Base-by-base conservation (phyloP, 1,140 invertebrate species). In the Campodea augens region DNA sequence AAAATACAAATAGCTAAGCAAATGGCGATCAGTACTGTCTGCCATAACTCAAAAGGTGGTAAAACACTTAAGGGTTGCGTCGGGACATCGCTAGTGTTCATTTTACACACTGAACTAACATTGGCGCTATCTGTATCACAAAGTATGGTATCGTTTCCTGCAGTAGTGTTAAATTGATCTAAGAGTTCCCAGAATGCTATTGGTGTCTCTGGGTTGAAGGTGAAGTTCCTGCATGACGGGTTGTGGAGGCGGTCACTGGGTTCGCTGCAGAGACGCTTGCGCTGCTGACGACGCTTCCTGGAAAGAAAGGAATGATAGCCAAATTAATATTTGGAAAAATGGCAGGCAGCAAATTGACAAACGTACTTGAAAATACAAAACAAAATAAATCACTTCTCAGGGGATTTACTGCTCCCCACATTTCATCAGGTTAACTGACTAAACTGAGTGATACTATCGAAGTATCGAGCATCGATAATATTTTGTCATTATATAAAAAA, bases 11-110 rank as follows among this genome's bases (percentile, higher is more conserved):
- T 62, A 2, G 78, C 78, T 38, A 96, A 68, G 54, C 82, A 78
- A 29, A 92, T 70, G n/a, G 89, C 91, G 48, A 97, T 89, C 50
- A 92, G 68, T 27, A 90, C 75, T 2, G 87, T 86, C 61, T 88
- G 74, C 85, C 89, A 91, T n/a, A 87, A 65, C 37, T 77, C 72
- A 59, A 93, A 91, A 5, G 88, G 87, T 43, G 85, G 79, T 50
- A 81, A 63, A 13, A 81, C 77, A 44, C 48, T 46, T 21, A 3
- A 42, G 23, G 25, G 19, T 13, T 25, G 19, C 24, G 29, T 37
- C 3, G 19, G 27, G 15, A 19, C 13, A 22, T 12, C 25, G 25
- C 3, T 15, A 23, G 23, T 43, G 41, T 25, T 45, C 29, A 47
- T 32, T 29, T 41, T 49, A 24, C 40, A 42, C 32, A 41, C 38